phyloP scores from a whole-genome alignment of 2,888 invertebrate genomes.

The Watsonalla cultraria region DNA sequence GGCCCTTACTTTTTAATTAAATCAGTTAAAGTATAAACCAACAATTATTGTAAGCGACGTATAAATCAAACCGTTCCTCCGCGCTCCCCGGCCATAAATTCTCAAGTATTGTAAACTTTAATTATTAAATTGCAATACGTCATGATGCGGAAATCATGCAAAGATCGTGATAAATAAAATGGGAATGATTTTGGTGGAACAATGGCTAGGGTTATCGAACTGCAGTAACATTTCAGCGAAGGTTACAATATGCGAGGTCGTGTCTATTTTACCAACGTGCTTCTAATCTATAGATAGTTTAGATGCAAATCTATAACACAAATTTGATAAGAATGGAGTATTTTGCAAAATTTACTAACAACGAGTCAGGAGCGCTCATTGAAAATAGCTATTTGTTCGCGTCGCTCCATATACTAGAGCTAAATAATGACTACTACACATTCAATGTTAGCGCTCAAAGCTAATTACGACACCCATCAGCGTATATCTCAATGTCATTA shows the following conservation, averaged over 20 bases:
- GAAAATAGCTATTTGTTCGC: too few relatives aligned
- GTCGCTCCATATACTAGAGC: too few relatives aligned
- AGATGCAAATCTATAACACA: background rate
- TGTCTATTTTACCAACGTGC: conserved; percentile 29
- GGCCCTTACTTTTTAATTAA: too few relatives aligned
- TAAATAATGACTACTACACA: too few relatives aligned
- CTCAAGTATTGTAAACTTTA: conserved; percentile 50
- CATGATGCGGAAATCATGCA: conserved; percentile 72
- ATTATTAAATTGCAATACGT: conserved; percentile 57
- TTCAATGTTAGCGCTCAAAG: too few relatives aligned
- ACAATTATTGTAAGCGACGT: conserved; percentile 31
- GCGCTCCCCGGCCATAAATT: conserved; percentile 40
- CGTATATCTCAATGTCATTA: too few relatives aligned
- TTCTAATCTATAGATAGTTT: conserved; percentile 10
- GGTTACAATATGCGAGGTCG: conserved; percentile 68
- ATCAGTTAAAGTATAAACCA: too few relatives aligned
- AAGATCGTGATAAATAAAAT: conserved; percentile 66
- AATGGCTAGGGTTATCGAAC: conserved; percentile 68
- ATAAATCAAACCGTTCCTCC: conserved; percentile 32
- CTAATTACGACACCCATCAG: too few relatives aligned
- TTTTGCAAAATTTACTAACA: background rate
- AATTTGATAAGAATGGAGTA: background rate
- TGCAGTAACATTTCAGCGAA: conserved; percentile 71
- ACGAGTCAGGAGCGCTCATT: too few relatives aligned
- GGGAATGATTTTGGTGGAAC: conserved; percentile 63